phyloP scores from a whole-genome alignment of 2,113 vertebrate species.

The Tragelaphus buxtoni region DNA sequence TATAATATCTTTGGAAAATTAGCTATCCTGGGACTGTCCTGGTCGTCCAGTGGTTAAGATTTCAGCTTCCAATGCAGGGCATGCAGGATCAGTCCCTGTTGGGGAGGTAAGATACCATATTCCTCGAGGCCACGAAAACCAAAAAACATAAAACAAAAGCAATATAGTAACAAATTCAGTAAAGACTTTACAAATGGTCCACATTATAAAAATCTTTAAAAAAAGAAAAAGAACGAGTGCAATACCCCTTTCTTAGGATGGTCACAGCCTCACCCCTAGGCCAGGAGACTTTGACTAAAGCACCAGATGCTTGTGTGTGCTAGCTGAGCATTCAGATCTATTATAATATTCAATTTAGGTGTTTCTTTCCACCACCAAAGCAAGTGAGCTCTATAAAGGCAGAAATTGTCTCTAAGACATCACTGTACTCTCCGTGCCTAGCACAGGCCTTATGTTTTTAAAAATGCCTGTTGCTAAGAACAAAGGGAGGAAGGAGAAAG shows the following conservation, averaged over 20 bases:
- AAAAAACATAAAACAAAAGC: not conserved
- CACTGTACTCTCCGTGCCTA: not conserved
- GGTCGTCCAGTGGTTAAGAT: not conserved
- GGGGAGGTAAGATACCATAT: not conserved
- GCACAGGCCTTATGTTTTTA: not conserved
- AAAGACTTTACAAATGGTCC: not conserved
- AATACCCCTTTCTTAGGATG: not conserved
- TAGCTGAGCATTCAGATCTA: not conserved
- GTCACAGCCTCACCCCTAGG: not conserved
- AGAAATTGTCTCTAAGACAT: not conserved
- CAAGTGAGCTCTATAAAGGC: not conserved
- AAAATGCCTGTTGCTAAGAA: not conserved
- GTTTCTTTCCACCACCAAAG: not conserved
- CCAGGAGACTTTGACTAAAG: not conserved
- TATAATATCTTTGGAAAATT: not conserved
- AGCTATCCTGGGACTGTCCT: not conserved
- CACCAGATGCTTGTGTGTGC: too few species aligned
- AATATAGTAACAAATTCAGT: not conserved
- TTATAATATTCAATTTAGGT: not conserved
- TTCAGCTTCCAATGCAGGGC: not conserved
- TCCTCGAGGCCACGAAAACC: not conserved
- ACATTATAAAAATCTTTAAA: not conserved
- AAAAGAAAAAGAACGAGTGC: not conserved
- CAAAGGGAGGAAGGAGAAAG: not conserved
- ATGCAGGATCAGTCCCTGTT: not conserved